Evolutionary conservation across 2,797 vertebrate genomes (phyloP), one percentile per base, ranked within the genome.

Genomic region (Hemitrygon akajei): DNA sequence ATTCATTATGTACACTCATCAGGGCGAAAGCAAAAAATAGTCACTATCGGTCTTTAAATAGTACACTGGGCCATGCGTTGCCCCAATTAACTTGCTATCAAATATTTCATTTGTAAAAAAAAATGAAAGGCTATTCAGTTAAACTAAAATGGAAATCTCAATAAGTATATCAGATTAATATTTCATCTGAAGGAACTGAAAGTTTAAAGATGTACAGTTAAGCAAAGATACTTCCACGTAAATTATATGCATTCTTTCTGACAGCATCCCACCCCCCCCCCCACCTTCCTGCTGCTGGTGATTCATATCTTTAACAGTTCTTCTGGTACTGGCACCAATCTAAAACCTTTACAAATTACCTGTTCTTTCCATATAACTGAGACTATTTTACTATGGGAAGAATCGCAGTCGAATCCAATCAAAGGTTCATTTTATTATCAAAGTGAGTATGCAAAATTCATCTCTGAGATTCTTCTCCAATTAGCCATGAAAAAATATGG

Each of bases 21-120:
- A 69, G 86, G 86, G 58, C 63, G 18, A 63, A 34, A 10, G 86
- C 60, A 89, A 89, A 89, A 89, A 89, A 89, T 89, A 89, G 86
- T 20, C 60, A 89, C 34, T 56, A 86, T 69, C 86, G 0, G 37
- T 89, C n/a, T 20, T 89, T 89, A 89, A 89, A 89, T 89, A 89
- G 86, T 89, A 69, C 63, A 66, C 63, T 18, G 66, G 86, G 86
- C n/a, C 86, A 89, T 69, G 7, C 30, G 69, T 69, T 89, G 86
- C 69, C 86, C 86, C 86, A 89, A 22, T 89, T 89, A 89, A n/a
- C 63, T 22, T n/a, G n/a, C n/a, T 16, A n/a, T 69, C 86, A 25
- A 7, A 89, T 66, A 69, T 89, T 69, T 30, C 60, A 20, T 89
- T 89, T 66, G 7, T 12, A 63, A 34, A n/a, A 86, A 47, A 66